These are phyloP conservation scores for Coracias cyanogaster DNA, from an alignment of 2,797 vertebrate species.

Conservation along the genomic window DNA sequence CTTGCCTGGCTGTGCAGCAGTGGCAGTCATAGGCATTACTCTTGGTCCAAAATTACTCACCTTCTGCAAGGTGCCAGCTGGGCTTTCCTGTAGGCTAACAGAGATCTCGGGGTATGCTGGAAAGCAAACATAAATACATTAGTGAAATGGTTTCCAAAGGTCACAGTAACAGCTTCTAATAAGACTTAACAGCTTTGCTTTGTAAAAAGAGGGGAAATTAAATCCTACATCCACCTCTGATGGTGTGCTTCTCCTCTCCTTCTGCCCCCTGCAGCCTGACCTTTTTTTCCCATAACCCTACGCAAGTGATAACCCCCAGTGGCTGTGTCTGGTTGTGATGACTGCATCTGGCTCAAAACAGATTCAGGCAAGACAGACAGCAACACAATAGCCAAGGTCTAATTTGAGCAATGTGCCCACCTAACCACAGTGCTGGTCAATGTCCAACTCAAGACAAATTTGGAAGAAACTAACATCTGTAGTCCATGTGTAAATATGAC, in stretches of 20 bases:
- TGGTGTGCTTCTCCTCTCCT: neutral
- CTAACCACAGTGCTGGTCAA: neutral
- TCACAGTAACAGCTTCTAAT: neutral
- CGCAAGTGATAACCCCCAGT: neutral
- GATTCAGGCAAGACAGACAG: neutral
- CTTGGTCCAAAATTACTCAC: slow-evolving; percentile 44
- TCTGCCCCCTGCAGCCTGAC: neutral
- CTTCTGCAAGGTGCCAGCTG: neutral
- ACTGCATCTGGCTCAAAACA: neutral
- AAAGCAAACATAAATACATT: slow-evolving; percentile 35
- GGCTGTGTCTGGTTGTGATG: neutral
- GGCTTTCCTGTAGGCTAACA: slow-evolving; percentile 30
- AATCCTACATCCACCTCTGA: neutral
- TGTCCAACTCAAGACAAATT: neutral
- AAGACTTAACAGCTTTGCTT: neutral
- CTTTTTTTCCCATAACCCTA: neutral
- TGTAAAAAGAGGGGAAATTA: neutral
- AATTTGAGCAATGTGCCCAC: neutral
- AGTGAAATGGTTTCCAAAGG: neutral
- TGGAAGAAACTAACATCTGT: neutral
- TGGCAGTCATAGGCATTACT: neutral
- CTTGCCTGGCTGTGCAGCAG: neutral
- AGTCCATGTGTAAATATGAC: neutral
- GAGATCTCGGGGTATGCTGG: slow-evolving; percentile 74
- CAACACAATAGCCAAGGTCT: neutral